A percentile compares a stretch with the other conserved stretches of the same genome.
Conservation (phyloP, 2,113 vertebrate genomes). For the Antechinus flavipes region DNA sequence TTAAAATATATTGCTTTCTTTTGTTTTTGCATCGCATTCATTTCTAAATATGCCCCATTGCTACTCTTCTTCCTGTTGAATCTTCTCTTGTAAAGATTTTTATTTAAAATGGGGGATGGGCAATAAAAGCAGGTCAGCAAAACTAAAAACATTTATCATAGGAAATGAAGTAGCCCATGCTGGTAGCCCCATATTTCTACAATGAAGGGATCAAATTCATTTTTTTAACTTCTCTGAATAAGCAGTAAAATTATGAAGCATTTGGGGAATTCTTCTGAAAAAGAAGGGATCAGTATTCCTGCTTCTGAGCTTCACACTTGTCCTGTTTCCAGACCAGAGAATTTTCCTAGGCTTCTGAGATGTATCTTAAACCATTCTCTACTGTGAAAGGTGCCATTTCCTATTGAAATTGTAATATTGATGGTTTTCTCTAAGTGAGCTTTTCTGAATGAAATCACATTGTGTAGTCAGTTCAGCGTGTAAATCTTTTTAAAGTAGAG, state of each 20-base stretch:
- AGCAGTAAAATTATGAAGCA: not conserved
- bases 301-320: not conserved
- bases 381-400: not conserved
- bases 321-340: not conserved
- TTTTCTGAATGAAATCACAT: conserved; percentile 47
- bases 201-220: not conserved
- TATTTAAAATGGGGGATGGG: not conserved
- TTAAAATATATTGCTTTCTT: not conserved
- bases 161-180: not conserved
- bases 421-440: conserved; percentile 40
- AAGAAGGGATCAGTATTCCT: not conserved
- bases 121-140: not conserved
- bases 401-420: not conserved
- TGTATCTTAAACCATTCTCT: not conserved
- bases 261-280: not conserved
- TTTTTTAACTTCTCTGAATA: not conserved
- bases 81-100: not conserved
- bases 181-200: not conserved
- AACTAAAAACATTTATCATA: not conserved
- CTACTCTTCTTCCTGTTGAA: not conserved
- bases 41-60: not conserved
- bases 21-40: not conserved
- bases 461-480: not conserved
- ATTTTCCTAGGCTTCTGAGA: not conserved
- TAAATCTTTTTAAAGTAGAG: conserved; percentile 5